Evolutionary conservation across 2,113 vertebrate genomes (phyloP).

Genomic region (Heteronetta atricapilla): DNA sequence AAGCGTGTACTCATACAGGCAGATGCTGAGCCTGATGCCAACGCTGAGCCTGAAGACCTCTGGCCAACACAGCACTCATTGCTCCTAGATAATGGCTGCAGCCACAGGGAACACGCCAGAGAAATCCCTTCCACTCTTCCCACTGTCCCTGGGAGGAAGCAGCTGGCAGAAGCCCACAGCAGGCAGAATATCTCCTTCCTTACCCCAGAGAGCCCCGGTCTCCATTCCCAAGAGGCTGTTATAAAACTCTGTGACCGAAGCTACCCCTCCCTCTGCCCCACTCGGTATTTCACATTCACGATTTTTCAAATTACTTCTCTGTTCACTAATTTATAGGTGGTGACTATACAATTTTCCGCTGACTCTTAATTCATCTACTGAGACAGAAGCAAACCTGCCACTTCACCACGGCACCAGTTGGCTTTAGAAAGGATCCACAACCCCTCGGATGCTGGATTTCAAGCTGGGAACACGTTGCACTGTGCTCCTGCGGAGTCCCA

Average conservation of each 20-base stretch:
- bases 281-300: not conserved
- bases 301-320: not conserved
- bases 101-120: rapidly evolving
- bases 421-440: not conserved
- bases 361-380: rapidly evolving
- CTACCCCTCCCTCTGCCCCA: not conserved
- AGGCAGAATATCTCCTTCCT: not conserved
- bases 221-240: not conserved
- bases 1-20: not conserved
- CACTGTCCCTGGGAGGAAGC: not conserved
- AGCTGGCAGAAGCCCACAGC: not conserved
- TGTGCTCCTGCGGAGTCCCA: not conserved
- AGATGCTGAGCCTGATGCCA: not conserved
- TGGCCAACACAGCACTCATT: not conserved
- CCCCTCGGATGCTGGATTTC: not conserved
- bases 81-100: not conserved
- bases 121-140: not conserved
- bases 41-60: not conserved
- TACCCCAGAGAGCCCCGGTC: not conserved
- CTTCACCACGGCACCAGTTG: not conserved
- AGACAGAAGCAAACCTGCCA: not conserved
- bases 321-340: not conserved
- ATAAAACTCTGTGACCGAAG: not conserved
- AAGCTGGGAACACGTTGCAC: not conserved
- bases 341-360: not conserved